Evolutionary conservation across 2,888 invertebrate genomes (phyloP).

Genomic region (Arenicola marina): DNA sequence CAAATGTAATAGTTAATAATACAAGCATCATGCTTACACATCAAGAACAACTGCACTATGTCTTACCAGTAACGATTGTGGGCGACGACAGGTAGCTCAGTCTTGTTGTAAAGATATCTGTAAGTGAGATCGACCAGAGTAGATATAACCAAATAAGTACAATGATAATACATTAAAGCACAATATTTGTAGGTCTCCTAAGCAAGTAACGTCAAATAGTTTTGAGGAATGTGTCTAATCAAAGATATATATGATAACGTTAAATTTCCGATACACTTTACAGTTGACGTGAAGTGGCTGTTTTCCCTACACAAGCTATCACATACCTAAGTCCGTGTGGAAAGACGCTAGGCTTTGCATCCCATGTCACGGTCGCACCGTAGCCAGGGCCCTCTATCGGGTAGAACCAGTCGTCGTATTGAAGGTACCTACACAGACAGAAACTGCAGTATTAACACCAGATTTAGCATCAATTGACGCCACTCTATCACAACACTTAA

Average conservation of each 20-base stretch:
- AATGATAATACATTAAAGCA: background rate
- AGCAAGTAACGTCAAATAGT: no score
- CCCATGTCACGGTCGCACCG: conserved; percentile 28
- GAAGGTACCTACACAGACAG: conserved; percentile 20
- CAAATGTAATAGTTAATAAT: no score
- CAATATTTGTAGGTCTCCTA: no score
- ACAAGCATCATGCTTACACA: no score
- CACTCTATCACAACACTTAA: no score
- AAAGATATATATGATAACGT: no score
- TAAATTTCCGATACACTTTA: no score
- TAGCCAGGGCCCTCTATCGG: conserved; percentile 16
- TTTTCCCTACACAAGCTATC: no score
- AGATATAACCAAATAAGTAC: background rate
- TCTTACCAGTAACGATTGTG: conserved; percentile 22
- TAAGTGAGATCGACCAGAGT: background rate
- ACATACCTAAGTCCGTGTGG: conserved; percentile 26
- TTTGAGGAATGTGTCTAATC: no score
- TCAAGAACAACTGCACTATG: background rate
- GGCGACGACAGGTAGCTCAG: conserved; percentile 10
- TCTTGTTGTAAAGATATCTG: conserved; percentile 17
- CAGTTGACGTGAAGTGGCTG: no score
- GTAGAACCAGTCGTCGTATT: conserved; percentile 31
- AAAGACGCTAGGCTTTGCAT: conserved; percentile 21
- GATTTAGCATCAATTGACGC: no score
- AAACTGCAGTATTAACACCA: no score